A percentile compares a stretch with the other conserved stretches of the same genome.
phyloP scores from a whole-genome alignment of 2,113 vertebrate species.

The Indicator indicator region DNA sequence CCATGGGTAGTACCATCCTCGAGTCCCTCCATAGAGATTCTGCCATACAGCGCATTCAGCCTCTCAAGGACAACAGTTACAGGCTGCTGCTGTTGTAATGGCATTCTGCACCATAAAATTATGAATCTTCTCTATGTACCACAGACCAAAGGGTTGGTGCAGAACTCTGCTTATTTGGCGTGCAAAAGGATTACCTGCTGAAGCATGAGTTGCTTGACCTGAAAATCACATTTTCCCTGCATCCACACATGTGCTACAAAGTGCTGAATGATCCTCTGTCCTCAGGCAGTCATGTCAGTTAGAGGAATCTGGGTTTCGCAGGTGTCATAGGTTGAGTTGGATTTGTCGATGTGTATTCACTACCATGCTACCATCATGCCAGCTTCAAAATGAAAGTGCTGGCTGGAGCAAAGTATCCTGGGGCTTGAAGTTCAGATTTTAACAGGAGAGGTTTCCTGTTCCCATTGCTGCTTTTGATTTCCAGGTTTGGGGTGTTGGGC shows the following conservation, averaged over 20 bases:
- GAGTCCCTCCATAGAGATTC: not conserved
- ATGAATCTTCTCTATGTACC: not conserved
- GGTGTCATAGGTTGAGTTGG: too few species aligned
- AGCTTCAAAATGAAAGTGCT: too few species aligned
- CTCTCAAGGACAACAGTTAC: not conserved
- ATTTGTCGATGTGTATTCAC: too few species aligned
- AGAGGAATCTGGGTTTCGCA: not conserved
- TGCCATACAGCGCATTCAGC: not conserved
- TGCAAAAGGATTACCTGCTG: not conserved
- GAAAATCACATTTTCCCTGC: not conserved
- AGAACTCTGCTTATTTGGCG: not conserved
- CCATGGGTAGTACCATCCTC: not conserved
- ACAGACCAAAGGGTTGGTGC: not conserved
- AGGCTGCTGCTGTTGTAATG: not conserved
- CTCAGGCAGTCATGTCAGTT: not conserved
- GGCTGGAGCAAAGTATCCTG: too few species aligned
- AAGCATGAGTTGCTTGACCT: not conserved
- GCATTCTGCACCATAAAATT: not conserved
- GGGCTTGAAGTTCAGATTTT: too few species aligned
- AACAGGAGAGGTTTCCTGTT: too few species aligned
- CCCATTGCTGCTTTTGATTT: too few species aligned
- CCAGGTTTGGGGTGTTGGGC: too few species aligned
- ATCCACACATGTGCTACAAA: not conserved
- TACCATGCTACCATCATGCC: too few species aligned
- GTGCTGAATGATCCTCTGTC: not conserved